Conservation (phyloP, 2,797 vertebrate species). For the Cossypha dichroa region DNA sequence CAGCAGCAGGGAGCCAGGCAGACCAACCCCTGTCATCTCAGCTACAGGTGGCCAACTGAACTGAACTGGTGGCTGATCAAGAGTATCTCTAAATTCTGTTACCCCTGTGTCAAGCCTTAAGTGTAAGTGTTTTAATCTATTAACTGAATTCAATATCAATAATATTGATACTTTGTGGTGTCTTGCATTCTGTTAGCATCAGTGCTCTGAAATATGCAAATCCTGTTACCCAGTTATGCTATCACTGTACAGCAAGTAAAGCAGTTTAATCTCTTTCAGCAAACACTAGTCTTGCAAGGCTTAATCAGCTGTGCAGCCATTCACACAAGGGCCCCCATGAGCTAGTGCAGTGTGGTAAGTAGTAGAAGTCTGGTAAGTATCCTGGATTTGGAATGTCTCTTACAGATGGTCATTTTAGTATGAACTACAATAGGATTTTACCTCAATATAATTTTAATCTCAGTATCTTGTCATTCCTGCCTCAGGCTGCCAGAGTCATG, state of each 20-base stretch:
- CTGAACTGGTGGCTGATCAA: neutral
- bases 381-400: neutral
- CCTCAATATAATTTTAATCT: neutral
- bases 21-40: neutral
- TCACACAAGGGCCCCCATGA: neutral
- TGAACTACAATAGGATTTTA: neutral
- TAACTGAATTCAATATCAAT: neutral
- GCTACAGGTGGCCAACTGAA: rapidly evolving
- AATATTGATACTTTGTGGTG: neutral
- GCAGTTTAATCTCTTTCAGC: neutral
- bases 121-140: neutral
- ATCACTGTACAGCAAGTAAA: neutral
- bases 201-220: neutral
- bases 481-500: neutral
- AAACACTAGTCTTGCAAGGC: neutral
- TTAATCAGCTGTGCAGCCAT: neutral
- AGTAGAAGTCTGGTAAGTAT: neutral
- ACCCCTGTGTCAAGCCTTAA: neutral
- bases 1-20: neutral
- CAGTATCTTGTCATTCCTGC: neutral
- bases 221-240: neutral
- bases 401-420: neutral
- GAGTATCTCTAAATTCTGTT: neutral
- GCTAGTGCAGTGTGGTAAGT: neutral
- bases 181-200: neutral